These are phyloP conservation scores for Eulithis testata DNA, from an alignment of 2,888 invertebrate genomes.

Conservation along the genomic window DNA sequence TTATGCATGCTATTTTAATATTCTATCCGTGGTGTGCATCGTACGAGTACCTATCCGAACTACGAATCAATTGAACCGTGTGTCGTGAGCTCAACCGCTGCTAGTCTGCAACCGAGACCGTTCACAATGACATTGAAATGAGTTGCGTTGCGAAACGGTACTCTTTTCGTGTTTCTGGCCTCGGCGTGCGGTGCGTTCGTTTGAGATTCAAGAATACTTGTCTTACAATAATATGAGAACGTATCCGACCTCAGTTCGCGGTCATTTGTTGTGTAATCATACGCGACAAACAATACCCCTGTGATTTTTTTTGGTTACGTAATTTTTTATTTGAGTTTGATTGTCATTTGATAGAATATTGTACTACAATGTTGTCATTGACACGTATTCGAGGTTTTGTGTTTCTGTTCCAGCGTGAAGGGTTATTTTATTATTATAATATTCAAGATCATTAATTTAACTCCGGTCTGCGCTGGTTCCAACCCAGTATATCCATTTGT, in stretches of 20 bases:
- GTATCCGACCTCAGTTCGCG: constrained; percentile 81
- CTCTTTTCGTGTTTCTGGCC: constrained; percentile 76
- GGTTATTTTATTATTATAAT: constrained; percentile 14
- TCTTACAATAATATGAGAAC: constrained; percentile 81
- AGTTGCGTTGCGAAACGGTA: constrained; percentile 77
- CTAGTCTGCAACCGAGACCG: constrained; percentile 53
- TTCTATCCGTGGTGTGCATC: constrained; percentile 27
- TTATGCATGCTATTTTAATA: constrained; percentile 31
- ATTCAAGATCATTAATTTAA: neutral
- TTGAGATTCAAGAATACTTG: constrained; percentile 79
- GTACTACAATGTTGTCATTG: constrained; percentile 25
- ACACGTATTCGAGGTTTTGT: constrained; percentile 23
- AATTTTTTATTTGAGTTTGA: constrained; percentile 50
- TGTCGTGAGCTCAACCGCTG: constrained; percentile 37
- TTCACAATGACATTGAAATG: constrained; percentile 79
- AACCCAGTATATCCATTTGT: constrained; percentile 14
- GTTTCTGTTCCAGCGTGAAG: constrained; percentile 12
- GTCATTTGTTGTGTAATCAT: constrained; percentile 77
- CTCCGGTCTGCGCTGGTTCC: constrained; percentile 1
- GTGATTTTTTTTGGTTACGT: constrained; percentile 61
- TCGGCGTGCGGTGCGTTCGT: constrained; percentile 59
- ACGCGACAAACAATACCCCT: constrained; percentile 76
- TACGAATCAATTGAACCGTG: constrained; percentile 37
- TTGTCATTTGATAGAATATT: constrained; percentile 52
- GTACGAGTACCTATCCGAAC: constrained; percentile 36